phyloP scores from a whole-genome alignment of 2,113 vertebrate genomes.

The Ondatra zibethicus region DNA sequence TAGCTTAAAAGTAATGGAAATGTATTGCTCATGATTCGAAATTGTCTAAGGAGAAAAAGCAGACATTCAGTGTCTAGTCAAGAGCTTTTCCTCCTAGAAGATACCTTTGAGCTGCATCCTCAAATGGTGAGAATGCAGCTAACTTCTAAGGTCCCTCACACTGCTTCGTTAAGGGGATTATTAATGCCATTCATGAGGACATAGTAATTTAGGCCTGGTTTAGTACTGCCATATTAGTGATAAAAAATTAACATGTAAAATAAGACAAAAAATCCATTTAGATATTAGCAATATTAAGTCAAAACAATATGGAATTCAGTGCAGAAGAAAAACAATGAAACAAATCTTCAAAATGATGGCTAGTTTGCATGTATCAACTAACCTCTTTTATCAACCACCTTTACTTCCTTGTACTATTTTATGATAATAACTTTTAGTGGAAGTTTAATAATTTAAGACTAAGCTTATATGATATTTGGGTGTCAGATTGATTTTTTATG shows the following conservation, averaged over 20 bases:
- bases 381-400: background rate
- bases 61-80: background rate
- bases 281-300: background rate
- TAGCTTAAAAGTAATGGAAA: background rate
- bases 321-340: background rate
- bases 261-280: background rate
- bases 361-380: background rate
- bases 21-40: background rate
- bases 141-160: background rate
- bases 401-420: background rate
- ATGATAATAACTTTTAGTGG: background rate
- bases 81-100: background rate
- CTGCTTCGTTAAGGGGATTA: background rate
- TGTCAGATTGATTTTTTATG: background rate
- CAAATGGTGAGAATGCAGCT: background rate
- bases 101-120: background rate
- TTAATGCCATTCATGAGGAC: background rate
- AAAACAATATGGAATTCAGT: background rate
- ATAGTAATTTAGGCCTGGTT: background rate
- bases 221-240: background rate
- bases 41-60: background rate
- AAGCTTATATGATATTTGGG: background rate
- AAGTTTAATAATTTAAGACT: background rate
- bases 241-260: background rate
- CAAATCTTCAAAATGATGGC: background rate